Conservation (phyloP, 2,113 vertebrate genomes). For the Eulemur rufifrons region DNA sequence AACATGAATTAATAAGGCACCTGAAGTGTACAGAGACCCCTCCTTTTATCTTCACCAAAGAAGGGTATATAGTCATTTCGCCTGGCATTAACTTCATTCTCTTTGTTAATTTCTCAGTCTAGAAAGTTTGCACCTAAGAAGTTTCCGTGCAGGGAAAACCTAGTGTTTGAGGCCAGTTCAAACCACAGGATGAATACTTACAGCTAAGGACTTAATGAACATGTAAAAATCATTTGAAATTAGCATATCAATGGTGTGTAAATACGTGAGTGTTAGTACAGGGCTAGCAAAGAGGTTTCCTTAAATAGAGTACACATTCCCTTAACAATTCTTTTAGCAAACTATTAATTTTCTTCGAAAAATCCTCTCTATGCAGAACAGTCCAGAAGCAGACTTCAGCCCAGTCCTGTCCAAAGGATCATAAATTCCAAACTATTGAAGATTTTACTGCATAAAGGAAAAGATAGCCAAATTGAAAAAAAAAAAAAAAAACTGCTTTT, state of each 20-base stretch:
- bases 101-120: slow-evolving; percentile 2
- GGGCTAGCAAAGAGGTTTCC: background rate
- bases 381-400: slow-evolving; percentile 57
- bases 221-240: slow-evolving; percentile 10
- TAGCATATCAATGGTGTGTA: slow-evolving; percentile 18
- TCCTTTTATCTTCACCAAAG: background rate
- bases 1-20: background rate
- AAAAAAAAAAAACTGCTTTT: slow-evolving; percentile 5
- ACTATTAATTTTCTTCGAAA: slow-evolving; percentile 60
- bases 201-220: background rate
- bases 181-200: background rate
- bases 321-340: slow-evolving; percentile 37
- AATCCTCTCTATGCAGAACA: slow-evolving; percentile 41
- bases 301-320: background rate
- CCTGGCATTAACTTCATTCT: background rate
- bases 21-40: background rate
- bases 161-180: background rate
- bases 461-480: slow-evolving; percentile 57
- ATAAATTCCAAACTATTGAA: slow-evolving; percentile 64
- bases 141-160: background rate
- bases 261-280: background rate
- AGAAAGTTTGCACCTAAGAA: slow-evolving; percentile 44
- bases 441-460: slow-evolving; percentile 61
- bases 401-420: slow-evolving; percentile 36
- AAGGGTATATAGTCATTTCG: background rate